These are phyloP conservation scores for Bergia puertoricense DNA, from an alignment of 92 coral and sea anemone species.

Conservation along the genomic window DNA sequence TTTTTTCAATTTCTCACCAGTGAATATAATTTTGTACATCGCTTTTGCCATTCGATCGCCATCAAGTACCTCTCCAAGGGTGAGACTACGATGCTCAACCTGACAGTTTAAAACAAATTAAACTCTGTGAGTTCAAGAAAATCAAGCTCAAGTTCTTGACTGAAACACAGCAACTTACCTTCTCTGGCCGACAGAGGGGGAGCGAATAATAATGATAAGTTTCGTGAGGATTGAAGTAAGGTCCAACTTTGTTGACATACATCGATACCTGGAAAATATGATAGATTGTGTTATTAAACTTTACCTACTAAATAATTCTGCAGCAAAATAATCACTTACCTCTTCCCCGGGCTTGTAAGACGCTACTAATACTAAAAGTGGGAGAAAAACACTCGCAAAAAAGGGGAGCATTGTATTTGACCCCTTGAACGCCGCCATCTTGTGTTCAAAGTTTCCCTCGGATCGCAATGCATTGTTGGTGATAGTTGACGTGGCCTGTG, in stretches of 20 bases:
- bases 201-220: constrained; percentile 92
- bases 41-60: constrained; percentile 99
- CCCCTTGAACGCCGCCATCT: constrained; percentile 36
- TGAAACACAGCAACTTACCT: constrained; percentile 57
- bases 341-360: constrained; percentile 37
- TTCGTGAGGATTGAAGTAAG: constrained; percentile 97
- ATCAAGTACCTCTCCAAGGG: constrained; percentile 93
- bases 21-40: constrained; percentile 78
- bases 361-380: neutral
- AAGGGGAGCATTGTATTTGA: neutral
- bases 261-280: constrained; percentile 66
- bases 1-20: constrained; percentile 54
- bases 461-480: constrained; percentile 35
- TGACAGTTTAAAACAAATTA: neutral
- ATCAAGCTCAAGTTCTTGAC: neutral
- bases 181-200: constrained; percentile 90
- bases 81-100: constrained; percentile 98
- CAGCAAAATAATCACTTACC: neutral
- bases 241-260: constrained; percentile 98
- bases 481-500: constrained; percentile 35
- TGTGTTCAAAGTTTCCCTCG: neutral
- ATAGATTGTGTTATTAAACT: neutral
- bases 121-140: neutral
- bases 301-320: neutral
- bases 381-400: neutral